Percentiles rank a stretch among this genome's conserved stretches.
These are phyloP conservation scores for Rousettus leschenaultii DNA, from an alignment of 2,113 vertebrate species.

Conservation along the genomic window DNA sequence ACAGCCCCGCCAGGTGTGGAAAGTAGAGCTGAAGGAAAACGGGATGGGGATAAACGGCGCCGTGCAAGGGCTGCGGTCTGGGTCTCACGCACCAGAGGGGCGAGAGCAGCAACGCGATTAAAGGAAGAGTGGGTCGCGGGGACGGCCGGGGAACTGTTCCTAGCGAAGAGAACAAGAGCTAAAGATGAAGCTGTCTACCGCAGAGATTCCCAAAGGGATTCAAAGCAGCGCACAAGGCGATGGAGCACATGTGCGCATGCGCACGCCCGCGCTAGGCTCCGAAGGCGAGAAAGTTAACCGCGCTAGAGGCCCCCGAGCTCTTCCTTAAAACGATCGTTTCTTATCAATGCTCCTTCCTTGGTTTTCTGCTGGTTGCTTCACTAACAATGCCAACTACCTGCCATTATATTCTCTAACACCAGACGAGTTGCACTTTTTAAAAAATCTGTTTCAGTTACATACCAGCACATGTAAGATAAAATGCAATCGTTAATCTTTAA, in stretches of 20 bases:
- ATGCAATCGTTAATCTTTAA: background rate
- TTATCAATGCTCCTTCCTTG: background rate
- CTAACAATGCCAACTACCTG: background rate
- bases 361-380: background rate
- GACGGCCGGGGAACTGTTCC: background rate
- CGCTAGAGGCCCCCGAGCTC: background rate
- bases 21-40: background rate
- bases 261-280: accelerated
- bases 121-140: accelerated
- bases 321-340: background rate
- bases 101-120: no score
- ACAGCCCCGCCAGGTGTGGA: background rate
- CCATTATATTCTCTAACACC: background rate
- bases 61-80: background rate
- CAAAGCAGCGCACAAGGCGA: background rate
- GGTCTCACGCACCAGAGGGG: background rate
- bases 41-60: background rate
- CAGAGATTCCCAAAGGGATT: background rate
- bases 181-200: background rate
- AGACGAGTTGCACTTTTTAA: background rate
- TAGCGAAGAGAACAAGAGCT: background rate
- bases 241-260: no score
- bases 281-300: background rate
- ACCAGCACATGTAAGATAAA: background rate
- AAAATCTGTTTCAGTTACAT: background rate